phyloP scores from a whole-genome alignment of 2,797 vertebrate species.

The Helicolenus hilgendorfi region DNA sequence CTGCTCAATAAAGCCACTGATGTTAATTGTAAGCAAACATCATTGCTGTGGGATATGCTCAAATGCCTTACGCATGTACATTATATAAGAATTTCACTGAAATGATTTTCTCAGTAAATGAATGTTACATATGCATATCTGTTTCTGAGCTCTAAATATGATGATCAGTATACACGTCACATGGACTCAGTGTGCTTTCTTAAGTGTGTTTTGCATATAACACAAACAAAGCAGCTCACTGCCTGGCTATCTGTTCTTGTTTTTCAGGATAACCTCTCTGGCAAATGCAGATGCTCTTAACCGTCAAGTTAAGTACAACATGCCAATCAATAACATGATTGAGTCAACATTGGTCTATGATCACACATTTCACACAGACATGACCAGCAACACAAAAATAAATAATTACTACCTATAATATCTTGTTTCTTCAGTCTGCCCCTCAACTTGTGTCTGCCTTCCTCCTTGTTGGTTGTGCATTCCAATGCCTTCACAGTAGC shows the following conservation, averaged over 20 bases:
- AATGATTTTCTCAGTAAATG: not conserved
- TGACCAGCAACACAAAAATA: not conserved
- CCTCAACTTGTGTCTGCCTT: not conserved
- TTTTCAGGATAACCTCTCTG: not conserved
- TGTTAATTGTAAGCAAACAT: not conserved
- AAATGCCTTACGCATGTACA: not conserved
- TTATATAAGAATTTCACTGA: not conserved
- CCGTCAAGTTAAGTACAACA: not conserved
- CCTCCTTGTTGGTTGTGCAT: not conserved
- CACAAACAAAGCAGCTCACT: not conserved
- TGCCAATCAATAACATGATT: not conserved
- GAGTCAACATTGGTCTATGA: not conserved
- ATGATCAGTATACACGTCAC: not conserved
- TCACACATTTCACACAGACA: not conserved
- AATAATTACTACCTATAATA: not conserved
- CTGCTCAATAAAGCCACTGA: not conserved
- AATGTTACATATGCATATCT: not conserved
- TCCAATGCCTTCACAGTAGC: not conserved
- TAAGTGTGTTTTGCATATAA: no score
- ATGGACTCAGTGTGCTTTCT: not conserved
- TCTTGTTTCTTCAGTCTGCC: not conserved
- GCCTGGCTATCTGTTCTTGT: not conserved
- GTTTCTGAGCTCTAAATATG: not conserved
- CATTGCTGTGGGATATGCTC: not conserved
- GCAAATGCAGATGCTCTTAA: not conserved